Percentiles rank a stretch among this genome's conserved stretches.
phyloP scores from a whole-genome alignment of 2,888 invertebrate species.

The Eristalinus aeneus region DNA sequence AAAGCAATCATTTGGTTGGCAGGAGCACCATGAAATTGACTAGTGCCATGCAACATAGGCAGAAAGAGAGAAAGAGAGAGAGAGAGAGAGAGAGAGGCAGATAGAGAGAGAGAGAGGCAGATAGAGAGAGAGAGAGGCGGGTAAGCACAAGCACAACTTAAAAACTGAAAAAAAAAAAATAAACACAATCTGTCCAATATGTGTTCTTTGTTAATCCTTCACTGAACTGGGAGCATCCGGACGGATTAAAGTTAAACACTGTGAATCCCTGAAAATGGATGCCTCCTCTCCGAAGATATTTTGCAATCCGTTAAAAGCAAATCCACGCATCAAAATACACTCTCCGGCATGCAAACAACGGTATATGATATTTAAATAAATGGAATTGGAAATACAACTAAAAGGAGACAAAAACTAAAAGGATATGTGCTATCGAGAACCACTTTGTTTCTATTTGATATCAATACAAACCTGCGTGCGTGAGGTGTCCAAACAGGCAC shows the following conservation, averaged over 20 bases:
- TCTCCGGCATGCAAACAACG: conserved; percentile 35
- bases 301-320: conserved; percentile 49
- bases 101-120: background rate
- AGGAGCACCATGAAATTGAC: background rate
- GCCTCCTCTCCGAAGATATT: conserved; percentile 19
- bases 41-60: background rate
- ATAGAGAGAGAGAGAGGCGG: no score
- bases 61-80: background rate
- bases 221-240: conserved; percentile 22
- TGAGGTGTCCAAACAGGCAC: conserved; percentile 60
- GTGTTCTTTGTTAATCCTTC: conserved; percentile 39
- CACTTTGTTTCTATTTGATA: background rate
- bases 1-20: conserved; percentile 7
- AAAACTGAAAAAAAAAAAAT: background rate
- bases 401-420: background rate
- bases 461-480: conserved; percentile 57
- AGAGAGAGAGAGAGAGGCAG: background rate
- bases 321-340: conserved; percentile 9
- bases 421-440: background rate
- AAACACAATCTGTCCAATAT: conserved; percentile 27
- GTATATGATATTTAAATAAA: background rate
- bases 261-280: conserved; percentile 11
- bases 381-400: background rate
- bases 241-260: conserved; percentile 52
- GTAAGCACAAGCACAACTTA: background rate